Evolutionary conservation across 2,888 invertebrate genomes (phyloP).

Genomic region (Eupithecia vulgata): DNA sequence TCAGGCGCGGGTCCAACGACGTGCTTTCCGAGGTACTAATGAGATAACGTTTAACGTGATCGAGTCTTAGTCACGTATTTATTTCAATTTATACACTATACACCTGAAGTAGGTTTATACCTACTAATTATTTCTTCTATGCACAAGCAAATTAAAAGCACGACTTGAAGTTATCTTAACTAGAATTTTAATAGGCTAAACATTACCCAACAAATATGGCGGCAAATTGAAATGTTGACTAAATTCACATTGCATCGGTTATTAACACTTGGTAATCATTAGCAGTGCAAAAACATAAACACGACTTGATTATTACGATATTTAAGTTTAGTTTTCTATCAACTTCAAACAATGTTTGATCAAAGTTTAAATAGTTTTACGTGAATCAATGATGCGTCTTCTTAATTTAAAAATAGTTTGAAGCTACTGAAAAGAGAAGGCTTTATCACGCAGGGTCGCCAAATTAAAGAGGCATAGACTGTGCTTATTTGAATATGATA

Average conservation of each 20-base stretch:
- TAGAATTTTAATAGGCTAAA: constrained; percentile 66
- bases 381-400: not conserved
- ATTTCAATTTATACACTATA: constrained; percentile 12
- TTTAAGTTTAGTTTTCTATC: not conserved
- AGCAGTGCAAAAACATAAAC: constrained; percentile 21
- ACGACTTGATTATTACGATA: constrained; percentile 4
- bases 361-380: not conserved
- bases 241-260: constrained; percentile 28
- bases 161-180: constrained; percentile 66
- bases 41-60: no score
- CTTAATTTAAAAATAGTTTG: not conserved
- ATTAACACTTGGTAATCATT: constrained; percentile 31
- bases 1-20: no score
- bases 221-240: constrained; percentile 42
- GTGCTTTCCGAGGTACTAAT: no score
- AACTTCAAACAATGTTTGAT: not conserved
- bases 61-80: not conserved
- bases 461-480: no score
- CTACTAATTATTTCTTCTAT: constrained; percentile 46
- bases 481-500: not conserved
- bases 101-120: constrained; percentile 42
- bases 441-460: no score
- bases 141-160: constrained; percentile 68
- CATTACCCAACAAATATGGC: constrained; percentile 34
- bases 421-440: not conserved